phyloP scores from a whole-genome alignment of 1,140 invertebrate species.

The Caenorhabditis inopinata region DNA sequence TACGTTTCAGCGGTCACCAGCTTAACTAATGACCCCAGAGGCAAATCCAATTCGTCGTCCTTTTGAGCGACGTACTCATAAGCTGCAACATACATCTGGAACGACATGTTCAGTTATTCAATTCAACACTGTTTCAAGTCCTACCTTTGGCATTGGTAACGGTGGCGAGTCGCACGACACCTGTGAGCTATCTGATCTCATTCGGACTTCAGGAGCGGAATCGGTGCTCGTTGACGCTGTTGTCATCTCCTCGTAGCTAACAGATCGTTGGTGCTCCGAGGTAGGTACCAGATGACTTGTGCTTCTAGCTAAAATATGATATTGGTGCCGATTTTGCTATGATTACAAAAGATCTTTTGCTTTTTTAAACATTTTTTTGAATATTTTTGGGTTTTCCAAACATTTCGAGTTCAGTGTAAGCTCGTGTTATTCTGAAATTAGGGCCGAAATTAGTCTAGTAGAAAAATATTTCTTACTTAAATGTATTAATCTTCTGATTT shows the following conservation, averaged over 20 bases:
- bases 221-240: conserved; percentile 20
- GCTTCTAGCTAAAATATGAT: no score
- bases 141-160: neutral
- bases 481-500: no score
- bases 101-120: neutral
- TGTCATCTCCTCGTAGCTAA: conserved; percentile 8
- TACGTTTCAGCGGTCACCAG: neutral
- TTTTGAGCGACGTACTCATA: conserved; percentile 4
- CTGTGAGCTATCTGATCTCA: neutral
- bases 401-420: no score
- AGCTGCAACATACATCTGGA: neutral
- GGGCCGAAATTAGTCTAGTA: no score
- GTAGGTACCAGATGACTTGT: neutral
- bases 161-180: neutral
- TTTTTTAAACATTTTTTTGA: no score
- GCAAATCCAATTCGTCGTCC: neutral
- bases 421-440: no score
- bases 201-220: neutral
- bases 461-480: no score
- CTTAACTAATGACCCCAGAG: neutral
- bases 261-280: neutral
- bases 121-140: no score
- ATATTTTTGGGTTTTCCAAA: no score
- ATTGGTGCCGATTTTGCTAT: no score
- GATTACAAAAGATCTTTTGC: no score